A percentile compares a stretch with the other conserved stretches of the same genome.
Evolutionary conservation across 2,113 vertebrate genomes (phyloP).

Genomic region (Theristicus caerulescens): DNA sequence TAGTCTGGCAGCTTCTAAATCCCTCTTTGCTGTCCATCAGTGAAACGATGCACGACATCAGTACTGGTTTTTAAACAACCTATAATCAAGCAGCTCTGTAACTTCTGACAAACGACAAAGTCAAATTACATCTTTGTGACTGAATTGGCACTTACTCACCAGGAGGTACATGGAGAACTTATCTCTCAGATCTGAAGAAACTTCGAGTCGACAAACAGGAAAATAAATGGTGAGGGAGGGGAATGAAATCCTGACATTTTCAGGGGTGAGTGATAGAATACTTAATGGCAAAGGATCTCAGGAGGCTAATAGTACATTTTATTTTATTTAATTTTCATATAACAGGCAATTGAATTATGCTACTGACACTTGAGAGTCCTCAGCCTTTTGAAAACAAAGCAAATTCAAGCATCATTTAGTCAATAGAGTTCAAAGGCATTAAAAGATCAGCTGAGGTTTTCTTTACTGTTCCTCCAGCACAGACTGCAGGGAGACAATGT

Average conservation of each 20-base stretch:
- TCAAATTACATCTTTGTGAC: conserved; percentile 19
- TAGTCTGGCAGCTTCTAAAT: background rate
- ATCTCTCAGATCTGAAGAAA: background rate
- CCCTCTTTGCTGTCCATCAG: background rate
- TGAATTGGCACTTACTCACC: conserved; percentile 52
- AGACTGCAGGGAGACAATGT: background rate
- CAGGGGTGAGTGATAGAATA: background rate
- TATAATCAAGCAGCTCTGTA: conserved; percentile 35
- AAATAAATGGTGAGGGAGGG: background rate
- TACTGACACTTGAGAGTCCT: background rate
- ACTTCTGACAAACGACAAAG: conserved; percentile 25
- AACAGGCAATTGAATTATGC: background rate
- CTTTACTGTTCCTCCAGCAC: background rate
- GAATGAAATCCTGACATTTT: conserved; percentile 11
- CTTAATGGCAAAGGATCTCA: background rate
- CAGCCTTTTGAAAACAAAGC: background rate
- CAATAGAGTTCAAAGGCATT: background rate
- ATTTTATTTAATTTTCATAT: background rate
- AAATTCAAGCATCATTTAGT: background rate
- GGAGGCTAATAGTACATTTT: background rate
- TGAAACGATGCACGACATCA: accelerated
- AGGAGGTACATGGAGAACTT: background rate
- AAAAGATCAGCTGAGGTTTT: background rate
- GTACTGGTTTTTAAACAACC: background rate
- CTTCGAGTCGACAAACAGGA: background rate